These are phyloP conservation scores for Bubalus kerabau DNA, from an alignment of 2,113 vertebrate genomes.

Conservation along the genomic window DNA sequence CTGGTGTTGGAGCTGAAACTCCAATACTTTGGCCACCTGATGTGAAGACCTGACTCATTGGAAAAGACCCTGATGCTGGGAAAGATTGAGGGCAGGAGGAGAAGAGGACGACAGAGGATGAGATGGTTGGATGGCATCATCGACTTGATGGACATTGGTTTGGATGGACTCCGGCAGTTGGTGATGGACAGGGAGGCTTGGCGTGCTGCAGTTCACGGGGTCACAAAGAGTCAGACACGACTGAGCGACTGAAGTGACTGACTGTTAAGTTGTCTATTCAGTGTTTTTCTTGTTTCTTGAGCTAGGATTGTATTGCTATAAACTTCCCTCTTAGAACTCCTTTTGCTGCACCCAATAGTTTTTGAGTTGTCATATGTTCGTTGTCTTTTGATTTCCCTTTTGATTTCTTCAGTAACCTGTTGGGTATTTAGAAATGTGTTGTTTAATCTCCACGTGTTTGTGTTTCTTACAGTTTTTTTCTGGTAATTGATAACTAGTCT, in stretches of 20 bases:
- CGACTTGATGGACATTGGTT: too few species aligned
- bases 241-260: too few species aligned
- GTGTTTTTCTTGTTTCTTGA: not conserved
- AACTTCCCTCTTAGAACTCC: not conserved
- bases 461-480: not conserved
- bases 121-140: too few species aligned
- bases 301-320: not conserved
- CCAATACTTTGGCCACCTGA: too few species aligned
- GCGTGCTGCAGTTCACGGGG: fast-evolving
- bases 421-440: not conserved
- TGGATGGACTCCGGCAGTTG: too few species aligned
- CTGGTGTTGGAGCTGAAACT: too few species aligned
- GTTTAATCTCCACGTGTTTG: not conserved
- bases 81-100: too few species aligned
- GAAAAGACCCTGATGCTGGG: too few species aligned
- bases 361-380: not conserved
- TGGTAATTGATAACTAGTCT: not conserved
- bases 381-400: not conserved
- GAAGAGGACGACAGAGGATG: too few species aligned
- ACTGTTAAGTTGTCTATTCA: not conserved
- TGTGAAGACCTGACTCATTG: too few species aligned
- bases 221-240: too few species aligned
- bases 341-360: not conserved
- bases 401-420: not conserved
- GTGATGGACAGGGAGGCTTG: too few species aligned